Conservation (phyloP, 2,113 vertebrate genomes). For the Albula goreensis region DNA sequence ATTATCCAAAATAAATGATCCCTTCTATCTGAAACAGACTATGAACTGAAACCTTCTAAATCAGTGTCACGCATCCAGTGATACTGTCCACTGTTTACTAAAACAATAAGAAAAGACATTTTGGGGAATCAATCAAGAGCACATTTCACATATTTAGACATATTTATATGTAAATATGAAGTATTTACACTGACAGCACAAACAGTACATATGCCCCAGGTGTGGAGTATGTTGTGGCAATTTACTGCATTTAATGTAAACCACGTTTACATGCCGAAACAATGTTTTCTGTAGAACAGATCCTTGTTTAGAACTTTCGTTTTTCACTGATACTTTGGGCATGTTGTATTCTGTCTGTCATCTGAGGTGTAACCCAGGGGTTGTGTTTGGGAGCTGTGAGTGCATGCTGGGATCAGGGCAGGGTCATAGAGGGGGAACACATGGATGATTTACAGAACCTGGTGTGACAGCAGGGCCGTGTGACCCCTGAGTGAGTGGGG, state of each 20-base stretch:
- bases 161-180: conserved; percentile 44
- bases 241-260: not conserved
- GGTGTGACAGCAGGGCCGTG: not conserved
- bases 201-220: conserved; percentile 20
- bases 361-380: not conserved
- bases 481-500: not conserved
- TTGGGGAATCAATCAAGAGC: not conserved
- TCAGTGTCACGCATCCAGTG: not conserved
- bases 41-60: not conserved
- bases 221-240: conserved; percentile 25
- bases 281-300: not conserved
- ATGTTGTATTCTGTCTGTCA: not conserved
- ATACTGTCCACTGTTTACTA: not conserved
- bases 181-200: conserved; percentile 35
- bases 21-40: not conserved
- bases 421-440: not conserved
- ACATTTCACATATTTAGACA: not conserved
- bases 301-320: not conserved
- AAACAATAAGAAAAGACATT: not conserved
- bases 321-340: not conserved
- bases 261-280: not conserved
- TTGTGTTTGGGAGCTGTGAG: not conserved
- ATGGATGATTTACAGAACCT: not conserved
- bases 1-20: not conserved
- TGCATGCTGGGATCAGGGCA: not conserved